Evolutionary conservation across 2,797 vertebrate genomes (phyloP).

Genomic region (Tenualosa thibaudeaui): DNA sequence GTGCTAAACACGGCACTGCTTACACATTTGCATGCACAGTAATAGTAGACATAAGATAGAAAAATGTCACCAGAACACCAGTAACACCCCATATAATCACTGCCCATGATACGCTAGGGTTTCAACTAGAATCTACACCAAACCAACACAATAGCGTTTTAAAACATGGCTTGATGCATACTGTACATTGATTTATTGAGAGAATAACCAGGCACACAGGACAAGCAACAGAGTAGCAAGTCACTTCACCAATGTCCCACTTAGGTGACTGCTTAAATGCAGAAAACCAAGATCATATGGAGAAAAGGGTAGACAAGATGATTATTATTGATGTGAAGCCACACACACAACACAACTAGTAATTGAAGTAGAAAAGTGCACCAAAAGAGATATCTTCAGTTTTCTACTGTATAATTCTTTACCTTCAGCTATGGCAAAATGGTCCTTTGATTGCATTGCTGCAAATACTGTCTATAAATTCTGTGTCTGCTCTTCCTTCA

Average conservation of each 20-base stretch:
- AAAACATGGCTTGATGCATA: not conserved
- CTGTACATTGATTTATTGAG: slow-evolving; percentile 13
- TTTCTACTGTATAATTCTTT: not conserved
- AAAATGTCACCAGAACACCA: not conserved
- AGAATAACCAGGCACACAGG: not conserved
- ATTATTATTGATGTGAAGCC: slow-evolving; percentile 2
- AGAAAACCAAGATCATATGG: not conserved
- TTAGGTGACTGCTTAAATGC: not conserved
- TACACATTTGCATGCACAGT: not conserved
- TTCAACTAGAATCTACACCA: not conserved
- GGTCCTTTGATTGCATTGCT: slow-evolving; percentile 1
- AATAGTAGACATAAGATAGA: not conserved
- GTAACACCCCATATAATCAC: not conserved
- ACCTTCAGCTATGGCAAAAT: not conserved
- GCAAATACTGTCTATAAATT: not conserved
- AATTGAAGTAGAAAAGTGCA: not conserved
- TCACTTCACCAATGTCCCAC: not conserved
- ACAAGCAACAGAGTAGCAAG: not conserved
- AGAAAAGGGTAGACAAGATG: not conserved
- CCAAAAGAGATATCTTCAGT: not conserved
- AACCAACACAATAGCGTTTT: not conserved
- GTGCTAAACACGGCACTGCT: not conserved
- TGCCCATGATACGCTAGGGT: not conserved
- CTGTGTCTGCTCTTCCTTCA: not conserved
- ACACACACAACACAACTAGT: not conserved